Evolutionary conservation across 2,113 vertebrate genomes (phyloP).

Genomic region (Arothron firmamentum): DNA sequence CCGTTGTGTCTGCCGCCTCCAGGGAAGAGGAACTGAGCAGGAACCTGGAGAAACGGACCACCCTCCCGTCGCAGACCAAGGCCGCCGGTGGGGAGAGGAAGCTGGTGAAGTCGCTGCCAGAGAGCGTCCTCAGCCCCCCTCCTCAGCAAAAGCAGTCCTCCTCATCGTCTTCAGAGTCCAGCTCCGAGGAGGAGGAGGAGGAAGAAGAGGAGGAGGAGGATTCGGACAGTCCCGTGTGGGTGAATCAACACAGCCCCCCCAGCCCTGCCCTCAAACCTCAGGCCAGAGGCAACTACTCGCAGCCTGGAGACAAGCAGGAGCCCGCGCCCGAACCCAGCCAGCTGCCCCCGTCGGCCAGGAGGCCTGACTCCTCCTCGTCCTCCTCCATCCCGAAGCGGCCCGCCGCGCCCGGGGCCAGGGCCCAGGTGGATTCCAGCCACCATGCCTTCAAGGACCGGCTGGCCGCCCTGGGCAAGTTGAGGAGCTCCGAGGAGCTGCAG

Average conservation of each 20-base stretch:
- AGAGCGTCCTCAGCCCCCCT: conserved; percentile 45
- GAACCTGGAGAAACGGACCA: conserved; percentile 62
- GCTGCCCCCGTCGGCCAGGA: conserved; percentile 38
- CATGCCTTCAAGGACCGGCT: conserved; percentile 84
- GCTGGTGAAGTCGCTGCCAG: conserved; percentile 59
- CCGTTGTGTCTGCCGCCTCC: conserved; percentile 22
- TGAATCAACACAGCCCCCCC: conserved; percentile 69
- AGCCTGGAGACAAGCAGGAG: conserved; percentile 41
- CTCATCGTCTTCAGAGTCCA: conserved; percentile 58
- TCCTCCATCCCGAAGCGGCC: conserved; percentile 75
- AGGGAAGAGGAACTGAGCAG: conserved; percentile 43
- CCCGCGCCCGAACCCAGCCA: conserved; percentile 22
- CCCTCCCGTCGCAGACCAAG: conserved; percentile 59
- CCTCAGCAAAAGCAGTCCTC: conserved; percentile 58
- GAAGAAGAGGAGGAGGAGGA: conserved; percentile 60
- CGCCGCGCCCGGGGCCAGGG: conserved; percentile 35
- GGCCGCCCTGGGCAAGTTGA: conserved; percentile 80
- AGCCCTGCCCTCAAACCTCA: conserved; percentile 34
- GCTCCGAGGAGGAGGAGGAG: conserved; percentile 58
- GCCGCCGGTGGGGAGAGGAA: conserved; percentile 58
- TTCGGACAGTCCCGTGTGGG: conserved; percentile 70
- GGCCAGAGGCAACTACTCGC: conserved; percentile 25
- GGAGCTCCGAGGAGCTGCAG: conserved; percentile 73
- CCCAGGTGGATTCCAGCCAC: conserved; percentile 76
- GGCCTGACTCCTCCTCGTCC: conserved; percentile 54